Base-by-base conservation (phyloP, 1,140 invertebrate species). In the Orussus abietinus region DNA sequence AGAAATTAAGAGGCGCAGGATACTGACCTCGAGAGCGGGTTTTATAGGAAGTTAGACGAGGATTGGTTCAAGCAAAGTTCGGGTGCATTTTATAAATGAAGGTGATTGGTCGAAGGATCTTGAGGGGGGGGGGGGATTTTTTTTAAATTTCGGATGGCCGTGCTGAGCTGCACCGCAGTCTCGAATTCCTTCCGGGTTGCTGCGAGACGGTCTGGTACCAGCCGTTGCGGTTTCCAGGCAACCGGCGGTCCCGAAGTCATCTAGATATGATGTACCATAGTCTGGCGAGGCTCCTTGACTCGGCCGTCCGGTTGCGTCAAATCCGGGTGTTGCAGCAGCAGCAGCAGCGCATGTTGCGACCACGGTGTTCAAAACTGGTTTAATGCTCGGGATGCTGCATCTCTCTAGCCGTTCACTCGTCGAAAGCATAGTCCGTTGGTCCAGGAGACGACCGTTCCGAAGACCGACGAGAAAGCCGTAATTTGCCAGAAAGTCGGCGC, bases 401-500 rank as follows among this genome's bases (percentile, higher is more conserved):
- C 17, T 28, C 1, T 11, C 19, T 10, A 29, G 1, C 5, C 29
- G 10, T 6, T 39, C 49, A n/a, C 15, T 7, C 4, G 33, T 10
- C 1, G 34, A 15, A 1, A 34, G 10, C 1, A 1, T 5, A 1
- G 56, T 64, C 36, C 21, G 32, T 11, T 25, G 5, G 41, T 72
- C 67, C 10, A 67, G 39, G 10, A 69, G 37, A 12, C 42, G 32
- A 1, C 38, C 6, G 11, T 53, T 44, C 1, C 43, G 36, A 5
- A 62, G 10, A 47, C 71, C 63, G 1, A 69, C 57, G 1, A 69
- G 33, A 9, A 72, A 34, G 3, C 53, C 49, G 45, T 52, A 64
- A 45, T 62, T 38, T 0, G 17, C 12, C 13, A 74, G 36, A 20
- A 58, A 51, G 53, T n/a, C n/a, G n/a, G n/a, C n/a, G n/a, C n/a